Evolutionary conservation across 2,113 vertebrate genomes (phyloP), one percentile per base, ranked within the genome.

Genomic region (Gambusia affinis): DNA sequence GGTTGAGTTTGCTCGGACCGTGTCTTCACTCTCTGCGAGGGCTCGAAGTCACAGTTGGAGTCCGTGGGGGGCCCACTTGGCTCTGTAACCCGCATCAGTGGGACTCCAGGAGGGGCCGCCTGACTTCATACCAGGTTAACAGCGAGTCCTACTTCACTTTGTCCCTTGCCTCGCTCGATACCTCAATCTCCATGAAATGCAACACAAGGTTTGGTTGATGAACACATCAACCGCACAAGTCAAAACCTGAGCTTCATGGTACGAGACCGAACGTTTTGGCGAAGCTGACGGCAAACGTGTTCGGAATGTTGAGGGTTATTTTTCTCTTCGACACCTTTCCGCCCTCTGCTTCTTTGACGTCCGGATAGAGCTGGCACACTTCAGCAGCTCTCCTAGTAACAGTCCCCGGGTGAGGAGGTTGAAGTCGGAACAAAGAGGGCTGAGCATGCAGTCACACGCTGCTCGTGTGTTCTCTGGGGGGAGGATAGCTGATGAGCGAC

Each of bases 391-490:
- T 33, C 69, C 27, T 57, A 51, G 51, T n/a, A 44, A 66, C 19
- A 67, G 66, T 14, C n/a, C 70, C 60, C 44, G 44, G 14, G 37
- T 66, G 19, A 15, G 30, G 44, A 65, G 2, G 69, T 65, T 72
- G 47, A 42, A 39, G 5, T 30, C 11, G 0, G 5, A 12, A 63
- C 15, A 63, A 44, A 12, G 10, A 10, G 35, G 30, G 2, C 2
- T 0, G n/a, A 60, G 11, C 33, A 6, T 5, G 5, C 70, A 63
- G 72, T 96, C 91, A 99, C 84, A 99, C 97, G 81, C 96, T 97
- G 87, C 97, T 99, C 24, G 97, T 97, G 91, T 94, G 94, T 79
- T 98, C 96, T 8, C 89, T 94, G 71, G 94, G 89, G 80, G 94
- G 89, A 15, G 94, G 95, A 88, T 72, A 95, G 91, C 96, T 96